Evolutionary conservation across 2,888 invertebrate species (phyloP).

Genomic region (Seira sanloemensis): DNA sequence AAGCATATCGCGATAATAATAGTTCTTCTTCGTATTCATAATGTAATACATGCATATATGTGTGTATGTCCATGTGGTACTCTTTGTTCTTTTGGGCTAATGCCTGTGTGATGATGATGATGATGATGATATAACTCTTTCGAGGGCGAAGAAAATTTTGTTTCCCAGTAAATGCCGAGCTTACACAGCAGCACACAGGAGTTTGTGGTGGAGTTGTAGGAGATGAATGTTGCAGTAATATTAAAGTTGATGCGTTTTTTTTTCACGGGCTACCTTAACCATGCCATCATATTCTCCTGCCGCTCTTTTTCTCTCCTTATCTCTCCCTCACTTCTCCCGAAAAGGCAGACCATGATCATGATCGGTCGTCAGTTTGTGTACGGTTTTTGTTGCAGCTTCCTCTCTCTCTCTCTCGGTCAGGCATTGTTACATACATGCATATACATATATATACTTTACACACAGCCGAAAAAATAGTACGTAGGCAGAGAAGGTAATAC

Average conservation of each 20-base stretch:
- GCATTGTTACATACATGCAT: conserved; percentile 7
- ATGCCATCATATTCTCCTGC: conserved; percentile 29
- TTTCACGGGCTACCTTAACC: conserved; percentile 44
- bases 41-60: too few species aligned
- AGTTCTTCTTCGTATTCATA: too few species aligned
- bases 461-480: neutral
- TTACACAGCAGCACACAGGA: too few species aligned
- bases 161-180: too few species aligned
- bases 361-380: conserved; percentile 2
- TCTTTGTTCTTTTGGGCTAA: conserved; percentile 21
- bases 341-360: conserved; percentile 30
- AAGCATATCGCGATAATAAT: neutral
- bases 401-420: neutral
- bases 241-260: conserved; percentile 22
- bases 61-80: conserved; percentile 34
- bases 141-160: conserved; percentile 15
- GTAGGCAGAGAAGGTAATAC: neutral
- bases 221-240: conserved; percentile 29
- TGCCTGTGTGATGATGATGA: conserved; percentile 22
- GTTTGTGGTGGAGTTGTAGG: too few species aligned
- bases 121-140: conserved; percentile 13
- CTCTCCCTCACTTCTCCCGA: neutral
- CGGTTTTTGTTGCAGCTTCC: neutral
- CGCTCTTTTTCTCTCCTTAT: conserved; percentile 46
- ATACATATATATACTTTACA: neutral